Evolutionary conservation across 2,888 invertebrate species (phyloP).

Genomic region (Drosophila merina): DNA sequence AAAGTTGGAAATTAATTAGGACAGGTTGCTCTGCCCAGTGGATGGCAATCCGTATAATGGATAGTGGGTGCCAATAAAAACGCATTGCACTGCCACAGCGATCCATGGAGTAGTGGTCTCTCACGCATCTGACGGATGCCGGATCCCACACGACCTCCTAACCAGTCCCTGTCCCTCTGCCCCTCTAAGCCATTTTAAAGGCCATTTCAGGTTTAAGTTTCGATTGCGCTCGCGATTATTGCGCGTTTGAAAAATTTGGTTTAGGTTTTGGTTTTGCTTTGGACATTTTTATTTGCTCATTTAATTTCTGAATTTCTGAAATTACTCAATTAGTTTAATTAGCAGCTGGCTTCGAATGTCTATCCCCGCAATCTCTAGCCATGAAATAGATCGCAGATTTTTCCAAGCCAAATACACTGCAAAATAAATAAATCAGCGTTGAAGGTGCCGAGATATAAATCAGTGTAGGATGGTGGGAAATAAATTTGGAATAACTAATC

Average conservation of each 20-base stretch:
- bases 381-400: conserved; percentile 58
- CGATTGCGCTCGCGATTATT: conserved; percentile 60
- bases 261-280: conserved; percentile 30
- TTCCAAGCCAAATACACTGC: conserved; percentile 27
- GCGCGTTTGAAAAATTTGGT: conserved; percentile 50
- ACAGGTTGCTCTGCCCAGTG: conserved; percentile 64
- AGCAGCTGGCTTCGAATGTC: conserved; percentile 60
- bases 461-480: neutral
- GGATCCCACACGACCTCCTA: neutral
- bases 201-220: conserved; percentile 57
- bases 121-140: conserved; percentile 34
- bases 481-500: neutral
- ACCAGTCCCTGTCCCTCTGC: neutral
- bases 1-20: conserved; percentile 71
- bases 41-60: conserved; percentile 5
- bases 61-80: conserved; percentile 71
- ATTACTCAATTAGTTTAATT: conserved; percentile 83
- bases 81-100: conserved; percentile 32
- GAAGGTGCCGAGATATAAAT: neutral
- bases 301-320: conserved; percentile 72
- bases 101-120: conserved; percentile 38
- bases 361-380: conserved; percentile 59
- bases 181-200: conserved; percentile 11
- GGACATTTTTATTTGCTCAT: conserved; percentile 64
- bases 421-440: conserved; percentile 1